These are phyloP conservation scores for Oncopodura yosiiana DNA, from an alignment of 1,140 invertebrate species.

Conservation along the genomic window DNA sequence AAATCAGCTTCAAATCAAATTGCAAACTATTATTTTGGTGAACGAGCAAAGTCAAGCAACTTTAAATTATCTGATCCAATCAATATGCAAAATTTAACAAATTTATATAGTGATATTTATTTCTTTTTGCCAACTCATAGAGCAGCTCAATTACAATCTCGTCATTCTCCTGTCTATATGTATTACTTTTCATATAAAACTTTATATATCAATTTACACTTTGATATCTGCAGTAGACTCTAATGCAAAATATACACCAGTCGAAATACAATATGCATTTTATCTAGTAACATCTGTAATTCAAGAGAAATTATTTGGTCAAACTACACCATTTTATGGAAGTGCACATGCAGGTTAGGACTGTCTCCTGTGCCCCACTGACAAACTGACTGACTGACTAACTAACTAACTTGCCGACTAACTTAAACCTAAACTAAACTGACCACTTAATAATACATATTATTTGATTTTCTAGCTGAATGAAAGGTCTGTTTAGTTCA, in stretches of 20 bases:
- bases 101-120: constrained; percentile 10
- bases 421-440: no score
- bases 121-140: constrained; percentile 6
- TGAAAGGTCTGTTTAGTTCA: no score
- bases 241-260: background rate
- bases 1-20: constrained; percentile 2
- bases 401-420: no score
- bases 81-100: constrained; percentile 13
- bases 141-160: constrained; percentile 7
- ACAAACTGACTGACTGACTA: no score
- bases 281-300: background rate
- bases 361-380: no score
- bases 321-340: background rate
- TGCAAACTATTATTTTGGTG: constrained; percentile 22
- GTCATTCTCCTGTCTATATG: constrained; percentile 15
- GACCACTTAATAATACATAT: no score
- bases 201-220: background rate
- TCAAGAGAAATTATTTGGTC: background rate
- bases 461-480: no score
- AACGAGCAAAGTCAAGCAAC: no score
- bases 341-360: background rate
- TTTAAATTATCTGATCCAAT: background rate
- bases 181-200: constrained; percentile 17
- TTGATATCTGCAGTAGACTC: background rate
- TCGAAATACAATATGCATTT: background rate